phyloP scores from a whole-genome alignment of 1,140 invertebrate genomes.

The Scaptomyza pallida region DNA sequence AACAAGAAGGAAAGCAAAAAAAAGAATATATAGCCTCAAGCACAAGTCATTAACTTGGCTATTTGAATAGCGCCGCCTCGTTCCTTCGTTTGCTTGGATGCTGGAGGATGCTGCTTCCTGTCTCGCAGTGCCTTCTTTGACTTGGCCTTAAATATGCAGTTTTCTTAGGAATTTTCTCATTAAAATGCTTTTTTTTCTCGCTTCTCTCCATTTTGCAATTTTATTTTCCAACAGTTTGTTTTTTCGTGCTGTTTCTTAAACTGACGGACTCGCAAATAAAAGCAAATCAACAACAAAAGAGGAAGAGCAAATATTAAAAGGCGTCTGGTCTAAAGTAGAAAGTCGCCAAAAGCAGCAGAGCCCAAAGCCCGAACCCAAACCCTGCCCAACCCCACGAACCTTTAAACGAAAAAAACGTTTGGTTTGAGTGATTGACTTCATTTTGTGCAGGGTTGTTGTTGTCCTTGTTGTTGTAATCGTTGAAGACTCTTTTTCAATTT shows the following conservation, averaged over 20 bases:
- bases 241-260: constrained; percentile 14
- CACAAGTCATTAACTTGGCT: constrained; percentile 80
- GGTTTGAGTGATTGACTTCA: constrained; percentile 78
- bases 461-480: constrained; percentile 12
- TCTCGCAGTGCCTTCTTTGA: constrained; percentile 32
- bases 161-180: constrained; percentile 81
- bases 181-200: constrained; percentile 54
- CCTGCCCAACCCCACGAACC: constrained; percentile 8
- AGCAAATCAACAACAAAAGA: constrained; percentile 57
- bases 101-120: constrained; percentile 63
- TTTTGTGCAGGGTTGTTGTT: constrained; percentile 4
- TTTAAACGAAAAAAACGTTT: constrained; percentile 34
- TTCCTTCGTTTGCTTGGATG: constrained; percentile 10
- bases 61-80: constrained; percentile 70
- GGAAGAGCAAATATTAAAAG: constrained; percentile 75
- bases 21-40: constrained; percentile 47
- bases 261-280: constrained; percentile 45
- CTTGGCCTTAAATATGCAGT: constrained; percentile 74
- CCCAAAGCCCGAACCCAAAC: too few species aligned
- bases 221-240: constrained; percentile 32
- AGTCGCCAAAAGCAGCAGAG: constrained; percentile 45
- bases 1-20: constrained; percentile 8
- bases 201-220: constrained; percentile 27
- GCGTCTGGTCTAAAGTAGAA: constrained; percentile 62
- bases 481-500: constrained; percentile 44